These are phyloP conservation scores for Catocala sponsa DNA, from an alignment of 2,888 invertebrate species.

Conservation along the genomic window DNA sequence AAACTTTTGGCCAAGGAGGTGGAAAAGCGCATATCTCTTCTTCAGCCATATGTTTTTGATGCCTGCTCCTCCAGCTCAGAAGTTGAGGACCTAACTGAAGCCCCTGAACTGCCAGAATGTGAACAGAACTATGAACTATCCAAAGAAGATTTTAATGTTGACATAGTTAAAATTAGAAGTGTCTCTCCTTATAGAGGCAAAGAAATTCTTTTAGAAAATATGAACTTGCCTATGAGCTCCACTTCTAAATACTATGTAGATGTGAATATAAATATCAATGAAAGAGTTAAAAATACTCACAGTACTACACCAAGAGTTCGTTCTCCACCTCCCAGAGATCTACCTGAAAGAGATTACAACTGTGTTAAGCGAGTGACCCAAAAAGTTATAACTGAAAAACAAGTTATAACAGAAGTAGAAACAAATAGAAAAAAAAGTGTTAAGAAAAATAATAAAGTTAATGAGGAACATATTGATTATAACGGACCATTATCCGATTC, in stretches of 20 bases:
- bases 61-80: slow-evolving; percentile 67
- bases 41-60: slow-evolving; percentile 71
- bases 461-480: slow-evolving; percentile 47
- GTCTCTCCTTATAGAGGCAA: too few relatives aligned
- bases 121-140: slow-evolving; percentile 61
- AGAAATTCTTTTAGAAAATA: neutral
- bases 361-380: slow-evolving; percentile 41
- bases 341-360: slow-evolving; percentile 76
- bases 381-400: slow-evolving; percentile 54
- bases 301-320: slow-evolving; percentile 38
- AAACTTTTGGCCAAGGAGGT: slow-evolving; percentile 90
- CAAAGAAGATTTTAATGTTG: slow-evolving; percentile 34
- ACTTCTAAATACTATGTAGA: slow-evolving; percentile 71
- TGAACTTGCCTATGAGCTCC: neutral
- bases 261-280: slow-evolving; percentile 70
- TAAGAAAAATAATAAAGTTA: slow-evolving; percentile 31
- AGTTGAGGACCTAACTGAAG: slow-evolving; percentile 67
- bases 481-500: slow-evolving; percentile 54
- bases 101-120: slow-evolving; percentile 71
- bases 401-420: slow-evolving; percentile 51
- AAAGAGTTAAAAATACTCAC: slow-evolving; percentile 53
- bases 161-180: too few relatives aligned
- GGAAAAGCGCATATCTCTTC: slow-evolving; percentile 87
- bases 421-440: slow-evolving; percentile 13
- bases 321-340: slow-evolving; percentile 55